Evolutionary conservation across 2,888 invertebrate species (phyloP).

Genomic region (Heliconius erato): DNA sequence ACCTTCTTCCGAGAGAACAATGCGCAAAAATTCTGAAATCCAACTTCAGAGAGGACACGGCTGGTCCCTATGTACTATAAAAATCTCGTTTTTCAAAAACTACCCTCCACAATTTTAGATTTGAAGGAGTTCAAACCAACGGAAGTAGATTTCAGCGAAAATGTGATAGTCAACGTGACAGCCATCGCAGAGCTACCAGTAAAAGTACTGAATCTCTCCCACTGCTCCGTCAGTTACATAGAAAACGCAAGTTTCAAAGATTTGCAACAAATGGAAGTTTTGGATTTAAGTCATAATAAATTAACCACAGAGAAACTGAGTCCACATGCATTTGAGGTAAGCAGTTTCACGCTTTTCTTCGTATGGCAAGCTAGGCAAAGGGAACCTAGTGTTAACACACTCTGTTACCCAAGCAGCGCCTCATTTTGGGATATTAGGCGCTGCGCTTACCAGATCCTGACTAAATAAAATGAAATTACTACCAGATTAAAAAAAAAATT

Average conservation of each 20-base stretch:
- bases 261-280: constrained; percentile 85
- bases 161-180: constrained; percentile 77
- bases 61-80: too few species aligned
- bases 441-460: too few species aligned
- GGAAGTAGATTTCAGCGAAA: constrained; percentile 78
- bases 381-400: too few species aligned
- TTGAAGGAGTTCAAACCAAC: constrained; percentile 68
- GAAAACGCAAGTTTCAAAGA: constrained; percentile 87
- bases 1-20: too few species aligned
- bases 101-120: constrained; percentile 60
- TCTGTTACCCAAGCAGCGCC: too few species aligned
- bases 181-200: constrained; percentile 84
- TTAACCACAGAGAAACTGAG: constrained; percentile 86
- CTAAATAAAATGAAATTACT: too few species aligned
- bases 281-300: constrained; percentile 90
- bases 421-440: too few species aligned
- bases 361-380: too few species aligned
- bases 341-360: too few species aligned
- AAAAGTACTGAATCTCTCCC: constrained; percentile 86
- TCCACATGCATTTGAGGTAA: constrained; percentile 89
- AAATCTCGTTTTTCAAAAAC: background rate
- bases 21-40: too few species aligned
- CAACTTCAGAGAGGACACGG: too few species aligned
- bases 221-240: constrained; percentile 88
- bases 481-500: too few species aligned